Base-by-base conservation (phyloP, 2,888 invertebrate species). In the Limnephilus marmoratus region DNA sequence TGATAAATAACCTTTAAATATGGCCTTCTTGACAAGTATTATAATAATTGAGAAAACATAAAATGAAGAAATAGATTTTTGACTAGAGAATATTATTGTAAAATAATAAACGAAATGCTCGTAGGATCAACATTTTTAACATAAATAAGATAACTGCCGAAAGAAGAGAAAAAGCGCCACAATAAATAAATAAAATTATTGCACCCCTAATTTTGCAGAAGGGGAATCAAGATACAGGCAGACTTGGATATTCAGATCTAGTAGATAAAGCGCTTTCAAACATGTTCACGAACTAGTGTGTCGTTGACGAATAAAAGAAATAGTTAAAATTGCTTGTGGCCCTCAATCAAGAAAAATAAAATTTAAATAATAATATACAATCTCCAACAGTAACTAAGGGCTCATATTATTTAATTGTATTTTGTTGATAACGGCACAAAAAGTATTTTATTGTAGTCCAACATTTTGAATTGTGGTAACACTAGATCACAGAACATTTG, bases 1-100 rank as follows among this genome's bases (percentile, higher is more conserved):
- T 82, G 80, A 90, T 85, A 90, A 91, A 92, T 91, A 89, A 92
- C 82, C 53, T 89, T 86, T 68, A 92, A 91, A 92, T 90, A 92
- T 91, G 92, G 92, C 92, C 91, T 90, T 90, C 85, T 83, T 91
- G 91, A 82, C 81, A 86, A 88, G 68, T 68, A 68, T 41, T 7
- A 41, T 68, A 68, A 68, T 29, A 91, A 85, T 34, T 86, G 68
- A 83, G 81, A 89, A 53, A 91, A 91, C 49, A 83, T 85, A 88
- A 91, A 29, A 87, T 88, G 49, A 82, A 91, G 49, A 87, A 81
- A 29, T 81, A 49, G 87, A 91, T 83, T 89, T 87, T 91, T 91
- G 91, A 91, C 91, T 91, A 91, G 91, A 91, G 89, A 91, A 68
- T 68, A 68, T 37, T 68, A 88, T 88, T 81, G 86, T 81, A 91